phyloP scores from a whole-genome alignment of 1,140 invertebrate genomes.

The Pissodes strobi region DNA sequence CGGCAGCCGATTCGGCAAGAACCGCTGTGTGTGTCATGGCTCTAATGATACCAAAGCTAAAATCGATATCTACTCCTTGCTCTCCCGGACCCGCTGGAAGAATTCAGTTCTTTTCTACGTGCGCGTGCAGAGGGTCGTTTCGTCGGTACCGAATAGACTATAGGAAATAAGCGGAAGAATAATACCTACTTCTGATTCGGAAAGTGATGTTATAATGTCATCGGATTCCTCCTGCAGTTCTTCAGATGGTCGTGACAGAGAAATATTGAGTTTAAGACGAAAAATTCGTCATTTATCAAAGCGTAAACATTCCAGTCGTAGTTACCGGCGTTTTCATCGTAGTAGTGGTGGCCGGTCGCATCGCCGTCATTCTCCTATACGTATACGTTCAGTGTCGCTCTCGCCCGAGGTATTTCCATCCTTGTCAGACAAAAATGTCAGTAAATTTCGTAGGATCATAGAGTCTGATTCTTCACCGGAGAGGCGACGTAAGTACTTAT shows the following conservation, averaged over 20 bases:
- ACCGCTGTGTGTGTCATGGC: too few relatives aligned
- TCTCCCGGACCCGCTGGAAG: background rate
- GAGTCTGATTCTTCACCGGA: background rate
- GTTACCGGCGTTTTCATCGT: background rate
- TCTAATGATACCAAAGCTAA: slow-evolving; percentile 1
- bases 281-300: background rate
- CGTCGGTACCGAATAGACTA: background rate
- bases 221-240: background rate
- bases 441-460: background rate
- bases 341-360: background rate
- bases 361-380: background rate
- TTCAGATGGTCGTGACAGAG: background rate
- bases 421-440: background rate
- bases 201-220: background rate
- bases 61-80: background rate
- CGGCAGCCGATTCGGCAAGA: too few relatives aligned
- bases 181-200: background rate
- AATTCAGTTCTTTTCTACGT: background rate
- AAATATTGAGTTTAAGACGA: too few relatives aligned
- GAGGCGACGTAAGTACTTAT: background rate
- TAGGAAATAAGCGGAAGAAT: background rate
- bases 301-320: background rate
- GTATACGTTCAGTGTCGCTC: background rate
- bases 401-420: too few relatives aligned
- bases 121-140: background rate